Conservation (phyloP, 2,888 invertebrate genomes). For the Graphium colonna region DNA sequence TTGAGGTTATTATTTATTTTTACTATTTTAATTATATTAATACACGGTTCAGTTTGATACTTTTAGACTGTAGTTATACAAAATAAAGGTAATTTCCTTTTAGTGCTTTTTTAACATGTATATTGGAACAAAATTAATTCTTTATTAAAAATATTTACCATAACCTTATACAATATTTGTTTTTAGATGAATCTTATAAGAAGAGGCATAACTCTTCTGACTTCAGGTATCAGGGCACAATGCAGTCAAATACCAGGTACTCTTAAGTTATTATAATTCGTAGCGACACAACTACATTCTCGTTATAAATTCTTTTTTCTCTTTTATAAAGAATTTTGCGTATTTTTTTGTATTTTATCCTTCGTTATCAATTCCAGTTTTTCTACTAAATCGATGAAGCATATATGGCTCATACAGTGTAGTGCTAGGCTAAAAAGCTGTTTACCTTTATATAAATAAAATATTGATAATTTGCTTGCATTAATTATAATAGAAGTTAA, state of each 20-base stretch:
- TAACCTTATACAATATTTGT: conserved; percentile 24
- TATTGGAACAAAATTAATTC: neutral
- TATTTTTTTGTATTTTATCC: too few species aligned
- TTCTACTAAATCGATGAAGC: too few species aligned
- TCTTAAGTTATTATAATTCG: conserved; percentile 7
- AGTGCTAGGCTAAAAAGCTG: too few species aligned
- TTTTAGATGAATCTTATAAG: conserved; percentile 71
- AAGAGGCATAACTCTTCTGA: conserved; percentile 57
- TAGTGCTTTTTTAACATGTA: neutral
- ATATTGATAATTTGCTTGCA: too few species aligned
- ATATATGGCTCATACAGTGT: too few species aligned
- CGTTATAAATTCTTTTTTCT: too few species aligned
- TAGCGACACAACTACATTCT: too few species aligned
- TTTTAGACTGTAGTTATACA: neutral
- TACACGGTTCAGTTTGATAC: neutral
- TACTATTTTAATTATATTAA: neutral
- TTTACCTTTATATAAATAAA: too few species aligned
- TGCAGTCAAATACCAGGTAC: conserved; percentile 51
- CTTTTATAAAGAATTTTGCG: too few species aligned
- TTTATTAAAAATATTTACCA: neutral
- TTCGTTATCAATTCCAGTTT: too few species aligned
- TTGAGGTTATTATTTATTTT: conserved; percentile 2
- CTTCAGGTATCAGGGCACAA: conserved; percentile 54
- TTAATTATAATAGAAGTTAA: too few species aligned
- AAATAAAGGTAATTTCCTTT: neutral